phyloP scores from a whole-genome alignment of 2,113 vertebrate genomes.

The Synchiropus splendidus region DNA sequence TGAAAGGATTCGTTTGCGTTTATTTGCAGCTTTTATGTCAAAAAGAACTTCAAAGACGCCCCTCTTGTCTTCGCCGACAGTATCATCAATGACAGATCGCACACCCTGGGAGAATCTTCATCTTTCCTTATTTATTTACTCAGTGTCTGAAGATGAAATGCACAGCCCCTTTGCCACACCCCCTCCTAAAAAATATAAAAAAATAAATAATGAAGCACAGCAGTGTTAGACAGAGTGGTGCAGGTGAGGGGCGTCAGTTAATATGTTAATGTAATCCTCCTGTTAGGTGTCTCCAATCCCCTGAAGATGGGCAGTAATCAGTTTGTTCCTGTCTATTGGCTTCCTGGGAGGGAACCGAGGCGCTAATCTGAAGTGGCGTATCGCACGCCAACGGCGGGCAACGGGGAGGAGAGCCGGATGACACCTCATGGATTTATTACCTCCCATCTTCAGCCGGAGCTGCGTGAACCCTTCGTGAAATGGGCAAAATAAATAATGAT shows the following conservation, averaged over 20 bases:
- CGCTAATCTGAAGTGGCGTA: slow-evolving; percentile 66
- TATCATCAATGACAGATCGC: slow-evolving; percentile 64
- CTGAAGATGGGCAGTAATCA: slow-evolving; percentile 69
- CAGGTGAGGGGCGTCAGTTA: slow-evolving; percentile 44
- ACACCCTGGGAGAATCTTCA: slow-evolving; percentile 45
- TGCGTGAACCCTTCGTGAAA: slow-evolving; percentile 37
- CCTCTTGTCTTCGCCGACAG: slow-evolving; percentile 50
- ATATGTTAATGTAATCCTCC: slow-evolving; percentile 72
- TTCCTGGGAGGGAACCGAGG: slow-evolving; percentile 56
- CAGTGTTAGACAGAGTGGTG: slow-evolving; percentile 47
- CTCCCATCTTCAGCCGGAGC: slow-evolving; percentile 34
- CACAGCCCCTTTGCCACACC: slow-evolving; percentile 15
- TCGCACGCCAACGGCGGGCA: slow-evolving; percentile 38
- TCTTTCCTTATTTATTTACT: slow-evolving; percentile 62
- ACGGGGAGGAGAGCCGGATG: slow-evolving; percentile 52
- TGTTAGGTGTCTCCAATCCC: slow-evolving; percentile 65
- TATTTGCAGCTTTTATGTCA: slow-evolving; percentile 69
- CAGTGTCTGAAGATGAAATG: slow-evolving; percentile 40
- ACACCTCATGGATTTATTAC: slow-evolving; percentile 68
- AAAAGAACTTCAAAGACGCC: slow-evolving; percentile 68
- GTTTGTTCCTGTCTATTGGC: slow-evolving; percentile 69
- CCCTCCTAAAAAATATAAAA: slow-evolving; percentile 21
- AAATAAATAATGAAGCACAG: too few species aligned
- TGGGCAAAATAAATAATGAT: slow-evolving; percentile 48
- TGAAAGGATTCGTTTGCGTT: slow-evolving; percentile 68